Percentiles rank a stretch among this genome's conserved stretches.
Evolutionary conservation across 2,797 vertebrate genomes (phyloP).

Genomic region (Sparidentex hasta): DNA sequence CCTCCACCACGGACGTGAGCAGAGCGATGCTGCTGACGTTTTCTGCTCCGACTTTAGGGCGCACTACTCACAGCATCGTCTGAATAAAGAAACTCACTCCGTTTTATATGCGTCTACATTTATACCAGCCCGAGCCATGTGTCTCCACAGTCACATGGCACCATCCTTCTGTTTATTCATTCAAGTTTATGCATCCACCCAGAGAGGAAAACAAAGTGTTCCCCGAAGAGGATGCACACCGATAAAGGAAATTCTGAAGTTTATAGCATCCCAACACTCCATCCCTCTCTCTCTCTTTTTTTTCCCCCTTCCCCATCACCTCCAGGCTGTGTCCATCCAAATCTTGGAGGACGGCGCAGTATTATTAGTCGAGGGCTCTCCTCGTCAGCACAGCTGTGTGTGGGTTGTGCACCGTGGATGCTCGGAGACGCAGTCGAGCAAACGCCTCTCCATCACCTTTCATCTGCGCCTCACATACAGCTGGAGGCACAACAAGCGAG

Average conservation of each 20-base stretch:
- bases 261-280: constrained; percentile 9
- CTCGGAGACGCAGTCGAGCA: constrained; percentile 45
- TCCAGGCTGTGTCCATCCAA: constrained; percentile 39
- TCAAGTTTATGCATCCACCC: constrained; percentile 61
- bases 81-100: constrained; percentile 19
- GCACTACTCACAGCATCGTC: constrained; percentile 1
- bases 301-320: constrained; percentile 12
- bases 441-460: constrained; percentile 70
- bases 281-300: neutral
- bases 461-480: constrained; percentile 54
- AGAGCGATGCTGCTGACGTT: constrained; percentile 1
- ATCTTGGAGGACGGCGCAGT: constrained; percentile 32
- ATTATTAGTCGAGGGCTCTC: constrained; percentile 60
- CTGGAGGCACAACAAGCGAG: constrained; percentile 65
- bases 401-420: constrained; percentile 61
- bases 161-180: constrained; percentile 67
- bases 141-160: constrained; percentile 64
- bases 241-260: constrained; percentile 17
- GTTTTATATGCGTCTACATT: constrained; percentile 9
- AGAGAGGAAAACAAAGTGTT: constrained; percentile 34
- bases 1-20: neutral
- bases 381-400: constrained; percentile 66
- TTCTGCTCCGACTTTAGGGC: constrained; percentile 2
- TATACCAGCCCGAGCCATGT: constrained; percentile 47
- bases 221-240: constrained; percentile 39